Evolutionary conservation across 2,113 vertebrate genomes (phyloP).

Genomic region (Osmerus mordax): DNA sequence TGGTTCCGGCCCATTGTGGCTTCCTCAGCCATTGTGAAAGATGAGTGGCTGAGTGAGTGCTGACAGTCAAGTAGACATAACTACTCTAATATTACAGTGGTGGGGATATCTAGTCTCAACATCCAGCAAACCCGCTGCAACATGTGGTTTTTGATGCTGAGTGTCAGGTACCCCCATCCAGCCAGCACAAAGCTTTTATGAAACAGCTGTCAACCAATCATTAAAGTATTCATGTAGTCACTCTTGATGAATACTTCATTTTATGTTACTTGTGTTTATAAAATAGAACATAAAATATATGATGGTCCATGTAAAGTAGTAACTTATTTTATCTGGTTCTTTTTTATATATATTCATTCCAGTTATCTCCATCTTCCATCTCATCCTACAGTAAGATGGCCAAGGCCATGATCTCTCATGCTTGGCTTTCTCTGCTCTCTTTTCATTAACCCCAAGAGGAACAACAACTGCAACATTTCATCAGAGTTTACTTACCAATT

Average conservation of each 20-base stretch:
- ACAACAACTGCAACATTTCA: neutral
- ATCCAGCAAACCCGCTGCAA: neutral
- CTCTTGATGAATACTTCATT: neutral
- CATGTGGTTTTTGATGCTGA: no score
- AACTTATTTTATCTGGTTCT: no score
- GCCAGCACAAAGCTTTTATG: neutral
- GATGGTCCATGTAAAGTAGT: no score
- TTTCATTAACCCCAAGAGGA: neutral
- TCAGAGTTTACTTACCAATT: constrained; percentile 77
- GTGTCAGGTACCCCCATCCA: neutral
- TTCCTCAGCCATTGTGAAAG: neutral
- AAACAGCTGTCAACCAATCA: neutral
- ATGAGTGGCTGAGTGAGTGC: neutral
- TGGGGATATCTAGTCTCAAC: neutral
- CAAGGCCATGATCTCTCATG: no score
- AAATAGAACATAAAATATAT: neutral
- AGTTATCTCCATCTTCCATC: no score
- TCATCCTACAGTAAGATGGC: no score
- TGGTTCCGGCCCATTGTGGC: constrained; percentile 20
- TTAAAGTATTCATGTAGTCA: neutral
- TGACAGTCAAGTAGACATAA: no score
- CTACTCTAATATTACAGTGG: no score
- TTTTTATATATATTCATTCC: no score
- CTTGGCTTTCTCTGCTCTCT: neutral
- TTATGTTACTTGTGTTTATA: no score